Percentiles rank a stretch among this genome's conserved stretches.
Conservation (phyloP, 2,113 vertebrate species). For the Phainopepla nitens region DNA sequence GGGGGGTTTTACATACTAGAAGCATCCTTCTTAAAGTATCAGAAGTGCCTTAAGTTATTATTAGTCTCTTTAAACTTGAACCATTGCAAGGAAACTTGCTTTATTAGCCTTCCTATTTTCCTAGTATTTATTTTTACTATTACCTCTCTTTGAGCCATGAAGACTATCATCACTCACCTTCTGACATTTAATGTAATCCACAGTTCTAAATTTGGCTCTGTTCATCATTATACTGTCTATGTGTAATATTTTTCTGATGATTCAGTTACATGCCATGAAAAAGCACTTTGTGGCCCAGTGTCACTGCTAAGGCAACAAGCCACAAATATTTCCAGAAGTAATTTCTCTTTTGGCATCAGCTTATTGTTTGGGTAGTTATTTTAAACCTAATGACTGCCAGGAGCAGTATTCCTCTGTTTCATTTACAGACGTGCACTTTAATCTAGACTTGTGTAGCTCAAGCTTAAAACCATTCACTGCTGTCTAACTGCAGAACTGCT, state of each 20-base stretch:
- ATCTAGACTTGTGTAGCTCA: background rate
- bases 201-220: background rate
- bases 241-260: background rate
- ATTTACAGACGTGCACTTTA: background rate
- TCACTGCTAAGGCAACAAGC: background rate
- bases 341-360: background rate
- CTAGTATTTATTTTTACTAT: background rate
- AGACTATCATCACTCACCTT: background rate
- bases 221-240: background rate
- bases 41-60: background rate
- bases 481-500: background rate
- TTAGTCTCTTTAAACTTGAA: background rate
- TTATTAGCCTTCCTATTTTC: background rate
- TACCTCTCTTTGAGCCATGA: background rate
- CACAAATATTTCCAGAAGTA: background rate
- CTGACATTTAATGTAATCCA: background rate
- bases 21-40: background rate
- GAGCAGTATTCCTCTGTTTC: background rate
- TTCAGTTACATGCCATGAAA: background rate
- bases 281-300: background rate
- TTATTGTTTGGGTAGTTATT: background rate
- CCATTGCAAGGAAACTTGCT: background rate
- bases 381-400: background rate
- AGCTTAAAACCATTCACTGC: background rate
- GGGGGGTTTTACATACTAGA: background rate